phyloP scores from a whole-genome alignment of 2,888 invertebrate genomes.

The Orthosia gothica region DNA sequence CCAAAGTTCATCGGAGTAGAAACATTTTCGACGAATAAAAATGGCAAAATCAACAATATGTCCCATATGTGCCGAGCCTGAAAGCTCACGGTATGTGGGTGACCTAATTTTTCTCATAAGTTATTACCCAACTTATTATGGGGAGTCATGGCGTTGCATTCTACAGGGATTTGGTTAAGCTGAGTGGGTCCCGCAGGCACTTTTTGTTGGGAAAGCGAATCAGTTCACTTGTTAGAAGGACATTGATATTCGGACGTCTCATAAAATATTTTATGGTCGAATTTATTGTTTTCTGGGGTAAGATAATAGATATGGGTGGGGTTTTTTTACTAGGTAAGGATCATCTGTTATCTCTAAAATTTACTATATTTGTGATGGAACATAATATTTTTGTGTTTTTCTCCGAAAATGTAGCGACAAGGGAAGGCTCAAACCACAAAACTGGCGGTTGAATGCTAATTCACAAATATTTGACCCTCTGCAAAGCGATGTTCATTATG shows the following conservation, averaged over 20 bases:
- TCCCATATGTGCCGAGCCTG: slow-evolving; percentile 66
- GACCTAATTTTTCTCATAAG: slow-evolving; percentile 81
- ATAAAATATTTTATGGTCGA: slow-evolving; percentile 50
- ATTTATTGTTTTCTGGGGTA: slow-evolving; percentile 22
- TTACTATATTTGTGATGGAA: not conserved
- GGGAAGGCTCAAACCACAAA: not conserved
- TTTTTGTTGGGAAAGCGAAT: slow-evolving; percentile 66
- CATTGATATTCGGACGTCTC: slow-evolving; percentile 31
- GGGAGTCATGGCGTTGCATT: slow-evolving; percentile 73
- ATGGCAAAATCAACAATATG: slow-evolving; percentile 66
- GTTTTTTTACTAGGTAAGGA: slow-evolving; percentile 8
- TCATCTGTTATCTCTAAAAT: not conserved
- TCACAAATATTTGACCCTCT: not conserved
- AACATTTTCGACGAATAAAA: slow-evolving; percentile 60
- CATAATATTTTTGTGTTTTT: not conserved
- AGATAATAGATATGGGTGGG: not conserved
- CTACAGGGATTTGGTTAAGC: slow-evolving; percentile 75
- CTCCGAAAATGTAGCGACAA: not conserved
- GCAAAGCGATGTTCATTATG: not conserved
- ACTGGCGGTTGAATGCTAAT: not conserved
- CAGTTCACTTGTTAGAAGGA: slow-evolving; percentile 55
- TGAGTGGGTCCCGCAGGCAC: slow-evolving; percentile 55
- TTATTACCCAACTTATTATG: slow-evolving; percentile 79
- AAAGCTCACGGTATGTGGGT: slow-evolving; percentile 72
- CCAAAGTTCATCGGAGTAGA: slow-evolving; percentile 34